Conservation (phyloP, 1,140 invertebrate genomes). For the Zaprionus gabonicus region DNA sequence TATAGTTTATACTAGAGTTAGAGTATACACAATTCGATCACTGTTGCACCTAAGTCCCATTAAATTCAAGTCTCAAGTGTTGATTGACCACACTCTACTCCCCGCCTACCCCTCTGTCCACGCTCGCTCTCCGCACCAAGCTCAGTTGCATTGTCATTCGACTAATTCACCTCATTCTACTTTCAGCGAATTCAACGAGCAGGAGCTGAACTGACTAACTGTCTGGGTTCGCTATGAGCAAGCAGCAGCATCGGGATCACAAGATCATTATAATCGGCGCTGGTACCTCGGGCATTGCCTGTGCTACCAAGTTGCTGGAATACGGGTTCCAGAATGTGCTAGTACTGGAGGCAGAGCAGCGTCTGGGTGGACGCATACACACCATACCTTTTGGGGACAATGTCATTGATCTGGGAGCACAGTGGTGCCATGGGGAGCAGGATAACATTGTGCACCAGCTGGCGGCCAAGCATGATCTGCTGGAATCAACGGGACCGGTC, state of each 20-base stretch:
- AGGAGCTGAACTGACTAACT: background rate
- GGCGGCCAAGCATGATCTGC: slow-evolving; percentile 86
- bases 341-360: slow-evolving; percentile 88
- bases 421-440: slow-evolving; percentile 91
- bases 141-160: background rate
- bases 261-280: slow-evolving; percentile 87
- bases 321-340: slow-evolving; percentile 86
- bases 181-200: slow-evolving; percentile 6
- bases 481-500: slow-evolving; percentile 84
- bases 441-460: slow-evolving; percentile 89
- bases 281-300: slow-evolving; percentile 87
- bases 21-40: background rate
- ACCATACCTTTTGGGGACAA: slow-evolving; percentile 87
- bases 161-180: slow-evolving; percentile 1
- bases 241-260: slow-evolving; percentile 59
- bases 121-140: background rate
- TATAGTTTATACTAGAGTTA: background rate
- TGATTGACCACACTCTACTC: background rate
- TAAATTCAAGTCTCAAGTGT: background rate
- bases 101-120: background rate
- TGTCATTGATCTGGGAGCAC: slow-evolving; percentile 92
- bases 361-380: slow-evolving; percentile 89
- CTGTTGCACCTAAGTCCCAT: background rate
- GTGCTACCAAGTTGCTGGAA: slow-evolving; percentile 86
- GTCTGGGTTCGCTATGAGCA: slow-evolving; percentile 50